Evolutionary conservation across 2,888 invertebrate species (phyloP).

Genomic region (Ennomos erosarius): DNA sequence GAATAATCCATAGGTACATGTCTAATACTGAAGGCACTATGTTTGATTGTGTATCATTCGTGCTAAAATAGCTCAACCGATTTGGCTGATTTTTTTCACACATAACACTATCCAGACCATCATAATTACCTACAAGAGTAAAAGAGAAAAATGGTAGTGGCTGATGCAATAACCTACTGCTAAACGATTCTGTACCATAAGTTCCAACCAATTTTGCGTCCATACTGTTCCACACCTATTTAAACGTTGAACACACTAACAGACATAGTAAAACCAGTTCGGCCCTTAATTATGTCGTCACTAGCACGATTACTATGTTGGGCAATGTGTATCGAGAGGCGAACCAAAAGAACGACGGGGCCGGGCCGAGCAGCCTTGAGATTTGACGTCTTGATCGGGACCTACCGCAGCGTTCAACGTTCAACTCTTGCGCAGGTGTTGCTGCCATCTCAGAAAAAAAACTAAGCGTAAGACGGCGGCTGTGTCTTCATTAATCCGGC

Average conservation of each 20-base stretch:
- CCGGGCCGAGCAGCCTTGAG: slow-evolving; percentile 70
- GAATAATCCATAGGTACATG: too few species aligned
- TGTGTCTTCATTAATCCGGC: slow-evolving; percentile 67
- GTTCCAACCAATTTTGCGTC: too few species aligned
- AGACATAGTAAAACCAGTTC: slow-evolving; percentile 46
- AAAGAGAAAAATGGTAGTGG: too few species aligned
- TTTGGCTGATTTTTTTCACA: too few species aligned
- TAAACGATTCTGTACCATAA: too few species aligned
- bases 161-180: too few species aligned
- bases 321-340: slow-evolving; percentile 73
- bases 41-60: too few species aligned
- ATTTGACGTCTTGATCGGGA: slow-evolving; percentile 84
- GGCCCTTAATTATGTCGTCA: slow-evolving; percentile 58
- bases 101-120: too few species aligned
- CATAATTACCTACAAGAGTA: too few species aligned
- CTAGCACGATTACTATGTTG: slow-evolving; percentile 64
- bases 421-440: slow-evolving; percentile 78
- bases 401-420: slow-evolving; percentile 80
- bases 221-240: background rate
- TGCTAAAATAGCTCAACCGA: too few species aligned
- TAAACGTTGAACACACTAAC: slow-evolving; percentile 9
- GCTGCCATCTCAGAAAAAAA: slow-evolving; percentile 67
- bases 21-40: too few species aligned
- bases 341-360: slow-evolving; percentile 62
- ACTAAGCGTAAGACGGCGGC: slow-evolving; percentile 76